phyloP scores from a whole-genome alignment of 1,140 invertebrate species.

The Drosophila jambulina region DNA sequence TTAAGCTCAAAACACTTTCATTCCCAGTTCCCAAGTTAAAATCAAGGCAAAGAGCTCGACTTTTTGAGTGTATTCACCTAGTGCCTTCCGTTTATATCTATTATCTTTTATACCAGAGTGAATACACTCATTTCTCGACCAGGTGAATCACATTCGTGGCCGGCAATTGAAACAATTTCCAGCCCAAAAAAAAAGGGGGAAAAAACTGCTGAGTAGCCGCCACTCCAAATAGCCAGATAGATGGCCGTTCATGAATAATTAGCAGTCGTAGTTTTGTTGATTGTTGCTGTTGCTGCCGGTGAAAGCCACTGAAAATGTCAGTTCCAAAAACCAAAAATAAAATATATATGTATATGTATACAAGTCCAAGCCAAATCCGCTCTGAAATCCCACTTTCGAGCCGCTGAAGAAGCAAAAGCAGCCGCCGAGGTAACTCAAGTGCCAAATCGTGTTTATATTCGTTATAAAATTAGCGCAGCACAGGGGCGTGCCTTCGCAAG shows the following conservation, averaged over 20 bases:
- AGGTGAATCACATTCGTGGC: conserved; percentile 25
- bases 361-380: conserved; percentile 26
- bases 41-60: not conserved
- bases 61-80: not conserved
- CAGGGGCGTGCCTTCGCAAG: conserved; percentile 11
- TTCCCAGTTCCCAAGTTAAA: not conserved
- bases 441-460: conserved; percentile 81
- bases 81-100: not conserved
- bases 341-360: not conserved
- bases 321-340: conserved; percentile 7
- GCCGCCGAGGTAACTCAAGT: conserved; percentile 66
- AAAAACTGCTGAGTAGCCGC: conserved; percentile 55
- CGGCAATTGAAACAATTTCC: conserved; percentile 39
- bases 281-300: conserved; percentile 33
- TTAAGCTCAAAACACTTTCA: not conserved
- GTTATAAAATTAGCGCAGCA: conserved; percentile 77
- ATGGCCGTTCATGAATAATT: conserved; percentile 65
- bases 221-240: conserved; percentile 57
- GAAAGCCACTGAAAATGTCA: conserved; percentile 48
- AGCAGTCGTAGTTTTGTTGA: conserved; percentile 57
- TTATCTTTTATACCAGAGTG: not conserved
- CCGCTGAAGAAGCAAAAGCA: conserved; percentile 55
- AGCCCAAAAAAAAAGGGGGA: conserved; percentile 4
- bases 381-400: conserved; percentile 48
- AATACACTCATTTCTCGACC: conserved; percentile 11